Evolutionary conservation across 2,797 vertebrate genomes (phyloP).

Genomic region (Calcarius lapponicus): DNA sequence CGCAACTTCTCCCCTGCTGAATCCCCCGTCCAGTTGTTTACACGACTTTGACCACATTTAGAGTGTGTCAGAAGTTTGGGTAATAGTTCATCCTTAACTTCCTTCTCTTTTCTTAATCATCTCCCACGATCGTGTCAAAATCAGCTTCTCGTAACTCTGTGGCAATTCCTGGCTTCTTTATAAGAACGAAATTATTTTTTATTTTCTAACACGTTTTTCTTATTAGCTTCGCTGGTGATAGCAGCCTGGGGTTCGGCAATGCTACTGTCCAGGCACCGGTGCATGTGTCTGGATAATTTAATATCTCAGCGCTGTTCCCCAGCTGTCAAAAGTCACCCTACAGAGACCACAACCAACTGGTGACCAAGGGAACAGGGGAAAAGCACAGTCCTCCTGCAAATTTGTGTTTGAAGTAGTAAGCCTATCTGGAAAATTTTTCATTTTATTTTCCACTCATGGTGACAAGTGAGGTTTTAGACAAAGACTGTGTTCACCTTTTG

Average conservation of each 20-base stretch:
- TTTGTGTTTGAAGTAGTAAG: neutral
- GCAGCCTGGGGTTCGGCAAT: neutral
- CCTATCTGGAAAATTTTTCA: neutral
- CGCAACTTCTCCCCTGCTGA: rapidly evolving
- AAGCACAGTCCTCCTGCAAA: neutral
- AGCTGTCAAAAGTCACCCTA: neutral
- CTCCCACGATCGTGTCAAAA: rapidly evolving
- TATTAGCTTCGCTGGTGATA: rapidly evolving
- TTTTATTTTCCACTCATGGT: neutral
- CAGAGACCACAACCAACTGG: rapidly evolving
- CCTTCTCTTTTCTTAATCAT: neutral
- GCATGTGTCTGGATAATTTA: rapidly evolving
- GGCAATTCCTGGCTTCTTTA: neutral
- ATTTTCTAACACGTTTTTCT: neutral
- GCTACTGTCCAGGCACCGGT: rapidly evolving
- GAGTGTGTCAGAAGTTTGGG: neutral
- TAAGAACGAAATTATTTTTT: neutral
- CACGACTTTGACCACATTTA: neutral
- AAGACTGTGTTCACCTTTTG: neutral
- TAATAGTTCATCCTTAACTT: neutral
- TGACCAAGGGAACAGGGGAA: rapidly evolving
- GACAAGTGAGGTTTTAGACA: neutral
- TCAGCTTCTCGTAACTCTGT: neutral
- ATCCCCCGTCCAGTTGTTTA: neutral
- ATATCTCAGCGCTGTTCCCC: rapidly evolving